phyloP scores from a whole-genome alignment of 2,888 invertebrate species.

The Caradrina kadenii region DNA sequence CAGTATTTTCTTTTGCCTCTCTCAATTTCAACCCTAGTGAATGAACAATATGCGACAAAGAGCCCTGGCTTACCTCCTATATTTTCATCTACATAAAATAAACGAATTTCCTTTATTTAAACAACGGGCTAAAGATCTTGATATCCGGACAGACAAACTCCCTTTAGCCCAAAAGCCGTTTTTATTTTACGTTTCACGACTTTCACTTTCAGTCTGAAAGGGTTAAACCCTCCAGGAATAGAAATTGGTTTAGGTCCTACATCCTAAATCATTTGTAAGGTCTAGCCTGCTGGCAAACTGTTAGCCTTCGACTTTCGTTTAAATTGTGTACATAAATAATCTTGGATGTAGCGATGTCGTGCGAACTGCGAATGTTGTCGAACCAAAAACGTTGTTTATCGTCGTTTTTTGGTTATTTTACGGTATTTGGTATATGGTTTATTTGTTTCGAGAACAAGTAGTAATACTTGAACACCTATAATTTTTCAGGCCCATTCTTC shows the following conservation, averaged over 20 bases:
- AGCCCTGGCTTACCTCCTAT: background rate
- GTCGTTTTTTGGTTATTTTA: conserved; percentile 21
- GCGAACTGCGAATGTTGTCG: background rate
- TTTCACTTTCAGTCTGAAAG: conserved; percentile 24
- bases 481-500: background rate
- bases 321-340: conserved; percentile 48
- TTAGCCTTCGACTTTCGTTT: conserved; percentile 35
- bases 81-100: conserved; percentile 25
- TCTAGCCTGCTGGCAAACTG: conserved; percentile 22
- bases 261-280: conserved; percentile 45
- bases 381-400: conserved; percentile 4
- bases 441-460: conserved; percentile 4
- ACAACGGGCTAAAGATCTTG: conserved; percentile 25
- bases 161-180: conserved; percentile 8
- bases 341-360: background rate
- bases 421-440: background rate
- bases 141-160: conserved; percentile 37
- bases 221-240: conserved; percentile 37
- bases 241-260: conserved; percentile 35
- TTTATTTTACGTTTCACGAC: conserved; percentile 26
- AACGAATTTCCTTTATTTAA: conserved; percentile 20
- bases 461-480: background rate
- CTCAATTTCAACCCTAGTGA: background rate
- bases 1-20: background rate
- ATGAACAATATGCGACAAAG: background rate